Evolutionary conservation across 2,888 invertebrate genomes (phyloP).

Genomic region (Cantharis lateralis): DNA sequence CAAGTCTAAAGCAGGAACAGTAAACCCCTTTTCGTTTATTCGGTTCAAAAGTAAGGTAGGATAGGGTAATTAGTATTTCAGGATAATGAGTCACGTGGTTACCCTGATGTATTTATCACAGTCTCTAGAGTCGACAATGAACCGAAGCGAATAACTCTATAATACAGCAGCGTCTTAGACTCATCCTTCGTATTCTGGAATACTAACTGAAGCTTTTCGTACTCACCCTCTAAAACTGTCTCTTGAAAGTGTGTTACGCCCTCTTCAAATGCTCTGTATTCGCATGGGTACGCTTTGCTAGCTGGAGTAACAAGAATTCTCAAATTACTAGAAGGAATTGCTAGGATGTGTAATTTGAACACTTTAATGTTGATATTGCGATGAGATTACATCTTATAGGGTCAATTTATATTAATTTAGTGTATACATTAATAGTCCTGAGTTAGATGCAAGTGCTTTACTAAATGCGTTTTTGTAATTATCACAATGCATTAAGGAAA

Average conservation of each 20-base stretch:
- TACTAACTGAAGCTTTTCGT: conserved; percentile 16
- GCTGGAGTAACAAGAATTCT: conserved; percentile 27
- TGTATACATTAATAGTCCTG: conserved; percentile 3
- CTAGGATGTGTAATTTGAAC: conserved; percentile 20
- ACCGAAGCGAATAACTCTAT: conserved; percentile 44
- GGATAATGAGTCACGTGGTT: conserved; percentile 51
- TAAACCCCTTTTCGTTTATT: conserved; percentile 21
- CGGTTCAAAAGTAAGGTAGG: conserved; percentile 29
- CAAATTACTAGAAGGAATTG: conserved; percentile 28
- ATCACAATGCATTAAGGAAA: background rate
- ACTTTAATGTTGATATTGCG: conserved; percentile 20
- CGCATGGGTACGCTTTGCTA: conserved; percentile 23
- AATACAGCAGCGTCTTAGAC: conserved; percentile 36
- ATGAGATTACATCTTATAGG: conserved; percentile 16
- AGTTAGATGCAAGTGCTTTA: background rate
- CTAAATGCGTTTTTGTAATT: conserved; percentile 1
- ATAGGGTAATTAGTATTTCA: conserved; percentile 47
- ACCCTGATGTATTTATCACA: conserved; percentile 49
- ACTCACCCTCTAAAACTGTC: conserved; percentile 3
- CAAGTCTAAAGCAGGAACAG: conserved; percentile 9
- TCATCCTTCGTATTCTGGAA: conserved; percentile 11
- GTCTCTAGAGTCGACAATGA: conserved; percentile 49
- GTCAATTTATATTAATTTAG: conserved; percentile 27
- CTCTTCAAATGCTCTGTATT: conserved; percentile 18
- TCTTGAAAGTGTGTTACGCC: conserved; percentile 20